Evolutionary conservation across 2,888 invertebrate species (phyloP), one percentile per base, ranked within the genome.

Genomic region (Blera fallax): DNA sequence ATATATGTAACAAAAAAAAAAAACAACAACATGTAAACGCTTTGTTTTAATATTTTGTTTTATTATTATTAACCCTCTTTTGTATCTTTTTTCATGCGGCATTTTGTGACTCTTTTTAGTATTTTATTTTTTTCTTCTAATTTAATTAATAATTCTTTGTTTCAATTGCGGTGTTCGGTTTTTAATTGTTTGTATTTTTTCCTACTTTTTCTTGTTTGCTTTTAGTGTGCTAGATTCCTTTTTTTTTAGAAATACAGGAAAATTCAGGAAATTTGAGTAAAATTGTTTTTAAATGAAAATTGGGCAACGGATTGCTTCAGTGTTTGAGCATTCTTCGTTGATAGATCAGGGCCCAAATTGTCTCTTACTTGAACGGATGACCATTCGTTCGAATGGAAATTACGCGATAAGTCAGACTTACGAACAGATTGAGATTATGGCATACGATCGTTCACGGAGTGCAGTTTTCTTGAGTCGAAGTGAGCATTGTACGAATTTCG

Each of bases 11-110:
- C 56, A 14, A 60, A 52, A 67, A 56, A 48, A 43, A 52, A 67
- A 52, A 34, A 67, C 58, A 67, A 65, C 29, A 48, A 72, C 27
- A 40, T 56, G 27, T 52, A 48, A 54, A 64, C 45, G 73, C 62
- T 70, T 84, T 78, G 73, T 83, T 83, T 83, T 76, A 80, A 80
- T 80, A 34, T 52, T 37, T 62, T 73, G 21, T 69, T 32, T 54
- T 16, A 10, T 32, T 52, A 32, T 40, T 32, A 58, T 50, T 79
- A 79, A 79, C 29, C 6, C 7, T 58, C 3, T 58, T 70, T 29
- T 64, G 29, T 48, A 11, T 78, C 18, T 54, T 65, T 54, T 65
- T 65, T 65, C 70, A 77, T 70, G 32, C 62, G 70, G 45, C 70
- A 70, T 78, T 64, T 64, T 72, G 78, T 78, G 54, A 60, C 43